phyloP scores from a whole-genome alignment of 2,888 invertebrate species.

The Eupithecia dodoneata region DNA sequence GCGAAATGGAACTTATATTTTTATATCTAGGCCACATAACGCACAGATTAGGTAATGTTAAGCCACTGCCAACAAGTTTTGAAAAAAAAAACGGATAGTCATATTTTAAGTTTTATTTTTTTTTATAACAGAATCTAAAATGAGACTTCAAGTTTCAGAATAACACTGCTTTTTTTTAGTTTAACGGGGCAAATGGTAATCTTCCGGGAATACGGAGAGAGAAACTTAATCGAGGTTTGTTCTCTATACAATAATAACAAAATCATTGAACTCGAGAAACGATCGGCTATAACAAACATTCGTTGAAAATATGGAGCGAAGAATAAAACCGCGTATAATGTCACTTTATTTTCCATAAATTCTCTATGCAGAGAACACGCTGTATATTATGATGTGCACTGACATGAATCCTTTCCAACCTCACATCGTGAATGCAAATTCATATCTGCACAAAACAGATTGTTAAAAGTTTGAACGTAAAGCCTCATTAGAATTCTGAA shows the following conservation, averaged over 20 bases:
- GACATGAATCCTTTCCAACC: constrained; percentile 27
- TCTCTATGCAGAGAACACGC: not conserved
- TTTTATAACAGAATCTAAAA: too few relatives aligned
- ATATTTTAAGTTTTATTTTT: too few relatives aligned
- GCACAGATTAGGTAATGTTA: too few relatives aligned
- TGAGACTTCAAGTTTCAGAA: too few relatives aligned
- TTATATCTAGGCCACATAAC: too few relatives aligned
- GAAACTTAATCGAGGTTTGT: too few relatives aligned
- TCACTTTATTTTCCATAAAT: not conserved
- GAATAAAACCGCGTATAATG: not conserved
- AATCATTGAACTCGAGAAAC: not conserved
- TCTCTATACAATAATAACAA: not conserved
- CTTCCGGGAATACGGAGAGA: too few relatives aligned
- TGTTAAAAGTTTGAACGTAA: constrained; percentile 20
- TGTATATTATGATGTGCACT: constrained; percentile 22
- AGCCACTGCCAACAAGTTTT: too few relatives aligned
- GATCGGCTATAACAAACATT: not conserved
- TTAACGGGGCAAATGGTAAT: too few relatives aligned
- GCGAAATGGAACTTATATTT: too few relatives aligned
- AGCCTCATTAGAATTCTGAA: constrained; percentile 16
- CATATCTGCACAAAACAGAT: constrained; percentile 17
- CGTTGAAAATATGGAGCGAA: not conserved
- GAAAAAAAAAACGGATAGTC: too few relatives aligned
- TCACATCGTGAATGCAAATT: constrained; percentile 17
- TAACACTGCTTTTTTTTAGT: too few relatives aligned